These are phyloP conservation scores for Etheostoma perlongum DNA, from an alignment of 2,797 vertebrate genomes.

Conservation along the genomic window DNA sequence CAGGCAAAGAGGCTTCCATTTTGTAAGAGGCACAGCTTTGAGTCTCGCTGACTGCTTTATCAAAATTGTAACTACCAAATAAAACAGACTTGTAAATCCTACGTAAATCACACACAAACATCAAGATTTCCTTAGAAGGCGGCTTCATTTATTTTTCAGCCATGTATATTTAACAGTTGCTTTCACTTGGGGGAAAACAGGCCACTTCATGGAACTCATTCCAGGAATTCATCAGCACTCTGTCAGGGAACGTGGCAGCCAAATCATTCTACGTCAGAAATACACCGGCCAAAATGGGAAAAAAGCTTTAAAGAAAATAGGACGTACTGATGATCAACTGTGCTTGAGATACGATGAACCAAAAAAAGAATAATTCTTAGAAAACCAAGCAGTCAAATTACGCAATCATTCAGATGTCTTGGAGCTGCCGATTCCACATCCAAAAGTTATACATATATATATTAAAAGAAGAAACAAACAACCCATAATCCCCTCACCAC, in stretches of 20 bases:
- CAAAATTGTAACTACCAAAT: constrained; percentile 62
- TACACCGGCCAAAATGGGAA: constrained; percentile 22
- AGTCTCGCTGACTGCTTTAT: constrained; percentile 44
- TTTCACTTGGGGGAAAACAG: constrained; percentile 72
- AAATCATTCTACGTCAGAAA: constrained; percentile 76
- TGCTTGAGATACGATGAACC: constrained; percentile 18
- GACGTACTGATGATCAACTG: constrained; percentile 61
- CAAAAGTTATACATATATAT: constrained; percentile 24
- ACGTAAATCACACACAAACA: constrained; percentile 61
- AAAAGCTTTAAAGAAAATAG: constrained; percentile 48
- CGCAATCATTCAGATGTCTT: constrained; percentile 36
- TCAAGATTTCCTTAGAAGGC: constrained; percentile 77
- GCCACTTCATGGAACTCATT: constrained; percentile 75
- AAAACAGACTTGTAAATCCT: constrained; percentile 74
- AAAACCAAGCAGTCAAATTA: constrained; percentile 39
- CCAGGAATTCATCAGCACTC: constrained; percentile 79
- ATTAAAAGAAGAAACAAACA: constrained; percentile 53
- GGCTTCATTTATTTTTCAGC: constrained; percentile 77
- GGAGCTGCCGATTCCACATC: constrained; percentile 31
- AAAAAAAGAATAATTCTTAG: constrained; percentile 38
- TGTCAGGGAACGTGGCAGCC: constrained; percentile 72
- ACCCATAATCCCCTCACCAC: constrained; percentile 33
- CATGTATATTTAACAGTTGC: constrained; percentile 80
- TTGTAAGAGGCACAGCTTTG: constrained; percentile 28
- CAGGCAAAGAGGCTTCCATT: constrained; percentile 39